phyloP scores from a whole-genome alignment of 30 jellyfish, hydroid and myxozoan species.

The Nemopilema nomurai region DNA sequence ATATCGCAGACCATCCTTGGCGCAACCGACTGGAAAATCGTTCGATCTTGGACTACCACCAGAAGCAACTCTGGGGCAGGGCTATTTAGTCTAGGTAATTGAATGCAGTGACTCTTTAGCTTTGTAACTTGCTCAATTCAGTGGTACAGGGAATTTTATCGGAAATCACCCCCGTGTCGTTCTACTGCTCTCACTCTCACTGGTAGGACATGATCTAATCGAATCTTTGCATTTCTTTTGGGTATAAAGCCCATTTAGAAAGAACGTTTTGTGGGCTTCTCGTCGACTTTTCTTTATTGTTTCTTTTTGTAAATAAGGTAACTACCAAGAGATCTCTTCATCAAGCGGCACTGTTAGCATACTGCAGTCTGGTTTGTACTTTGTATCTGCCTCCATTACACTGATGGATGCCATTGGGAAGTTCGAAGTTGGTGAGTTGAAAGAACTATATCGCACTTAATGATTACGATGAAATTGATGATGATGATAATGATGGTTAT shows the following conservation, averaged over 20 bases:
- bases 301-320: neutral
- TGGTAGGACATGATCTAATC: too few species aligned
- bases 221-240: too few species aligned
- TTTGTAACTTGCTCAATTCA: too few species aligned
- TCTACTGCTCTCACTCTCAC: too few species aligned
- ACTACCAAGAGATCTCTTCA: constrained; percentile 58
- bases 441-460: neutral
- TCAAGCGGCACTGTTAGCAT: constrained; percentile 75
- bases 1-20: constrained; percentile 66
- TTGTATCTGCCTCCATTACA: constrained; percentile 58
- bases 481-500: too few species aligned
- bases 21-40: constrained; percentile 63
- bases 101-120: too few species aligned
- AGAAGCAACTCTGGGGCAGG: constrained; percentile 72
- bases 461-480: too few species aligned
- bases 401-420: constrained; percentile 64
- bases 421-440: constrained; percentile 76
- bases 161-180: too few species aligned
- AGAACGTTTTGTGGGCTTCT: too few species aligned
- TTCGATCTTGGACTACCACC: constrained; percentile 68
- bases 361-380: constrained; percentile 79
- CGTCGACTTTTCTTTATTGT: neutral
- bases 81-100: constrained; percentile 65
- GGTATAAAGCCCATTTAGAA: too few species aligned
- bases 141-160: too few species aligned